phyloP scores from a whole-genome alignment of 2,888 invertebrate species.

The Spialia ferax region DNA sequence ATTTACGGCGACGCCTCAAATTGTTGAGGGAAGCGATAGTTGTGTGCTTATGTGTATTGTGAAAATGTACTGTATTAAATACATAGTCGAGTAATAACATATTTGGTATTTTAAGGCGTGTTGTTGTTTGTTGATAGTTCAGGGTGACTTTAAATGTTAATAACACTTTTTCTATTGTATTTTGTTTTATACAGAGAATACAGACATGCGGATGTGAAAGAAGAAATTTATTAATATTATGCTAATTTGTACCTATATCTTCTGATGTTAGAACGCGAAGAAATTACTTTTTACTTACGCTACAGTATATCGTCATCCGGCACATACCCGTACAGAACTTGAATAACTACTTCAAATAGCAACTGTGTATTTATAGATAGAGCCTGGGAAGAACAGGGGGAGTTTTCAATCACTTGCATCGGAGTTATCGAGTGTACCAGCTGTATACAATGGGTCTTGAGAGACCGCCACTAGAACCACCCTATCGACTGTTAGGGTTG shows the following conservation, averaged over 20 bases:
- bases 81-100: background rate
- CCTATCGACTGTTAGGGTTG: background rate
- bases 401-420: background rate
- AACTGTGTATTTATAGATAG: background rate
- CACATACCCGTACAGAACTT: background rate
- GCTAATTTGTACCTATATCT: too few relatives aligned
- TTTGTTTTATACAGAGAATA: too few relatives aligned
- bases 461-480: slow-evolving; percentile 13
- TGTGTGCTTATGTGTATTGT: background rate
- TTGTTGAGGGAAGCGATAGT: slow-evolving; percentile 6
- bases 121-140: too few relatives aligned
- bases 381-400: background rate
- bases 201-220: too few relatives aligned
- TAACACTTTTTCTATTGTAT: too few relatives aligned
- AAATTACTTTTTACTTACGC: too few relatives aligned
- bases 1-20: slow-evolving; percentile 12
- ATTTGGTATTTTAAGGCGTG: too few relatives aligned
- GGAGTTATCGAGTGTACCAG: background rate
- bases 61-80: background rate
- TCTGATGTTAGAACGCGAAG: too few relatives aligned
- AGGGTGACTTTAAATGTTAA: too few relatives aligned
- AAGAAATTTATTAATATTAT: too few relatives aligned
- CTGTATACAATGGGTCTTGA: slow-evolving; percentile 13
- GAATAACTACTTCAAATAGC: background rate
- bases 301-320: too few relatives aligned